Base-by-base conservation (phyloP, 2,888 invertebrate species). In the Meghimatium bilineatum region DNA sequence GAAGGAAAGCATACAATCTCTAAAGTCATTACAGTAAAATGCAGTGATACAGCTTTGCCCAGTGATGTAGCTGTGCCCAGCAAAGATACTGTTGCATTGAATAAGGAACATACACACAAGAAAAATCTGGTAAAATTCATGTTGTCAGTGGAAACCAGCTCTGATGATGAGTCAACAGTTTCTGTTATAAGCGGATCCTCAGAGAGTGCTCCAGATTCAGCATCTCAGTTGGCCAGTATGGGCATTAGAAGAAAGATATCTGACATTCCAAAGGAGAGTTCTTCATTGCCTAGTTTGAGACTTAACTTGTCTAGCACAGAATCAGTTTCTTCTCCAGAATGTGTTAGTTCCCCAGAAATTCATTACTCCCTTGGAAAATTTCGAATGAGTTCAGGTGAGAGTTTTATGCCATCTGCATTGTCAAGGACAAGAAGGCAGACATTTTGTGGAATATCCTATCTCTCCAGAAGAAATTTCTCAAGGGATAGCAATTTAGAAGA, bases 371-470 rank as follows among this genome's bases (percentile, higher is more conserved):
- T 23, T 6, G 80, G 75, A 8, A 83, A 79, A 44, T 32, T 76
- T 26, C 79, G 85, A 8, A 49, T 78, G 32, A 56, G 52, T 20
- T 79, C 82, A 10, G 71, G 84, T 23, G 86, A 86, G 26, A 56
- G 67, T 63, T 79, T 81, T 17, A n/a, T 80, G 6, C 80, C 86
- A n/a, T 86, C 86, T 75, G 85, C 86, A 3, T 85, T 85, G 49
- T 71, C 82, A 10, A 72, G 82, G 1, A 78, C 84, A 52, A 60
- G 85, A 14, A 72, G 82, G 26, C 79, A 80, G 36, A 77, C 80
- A 34, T 72, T 79, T 38, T 79, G 80, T 63, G 72, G 80, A 12
- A 75, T 79, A 5, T 75, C 80, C 1, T 84, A 84, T 60, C 38
- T 84, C 10, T 75, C 84, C 3, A 63, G 84, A 34, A 63, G 80